These are phyloP conservation scores for Zeus faber DNA, from an alignment of 2,113 vertebrate species.

Conservation along the genomic window DNA sequence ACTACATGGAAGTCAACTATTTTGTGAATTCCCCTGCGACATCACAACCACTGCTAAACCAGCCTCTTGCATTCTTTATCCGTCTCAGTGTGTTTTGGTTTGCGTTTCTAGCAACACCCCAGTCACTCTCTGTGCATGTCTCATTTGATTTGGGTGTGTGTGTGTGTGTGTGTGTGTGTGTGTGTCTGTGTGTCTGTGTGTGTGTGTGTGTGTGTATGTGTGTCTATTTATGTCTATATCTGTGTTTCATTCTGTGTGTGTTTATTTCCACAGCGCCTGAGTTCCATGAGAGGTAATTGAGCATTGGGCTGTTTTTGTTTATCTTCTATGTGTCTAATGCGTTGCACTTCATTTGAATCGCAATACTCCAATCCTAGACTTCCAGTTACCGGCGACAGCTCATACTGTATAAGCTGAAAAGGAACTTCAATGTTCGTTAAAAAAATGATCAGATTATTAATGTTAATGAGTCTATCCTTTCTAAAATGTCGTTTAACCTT, in stretches of 20 bases:
- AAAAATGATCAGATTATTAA: too few relatives aligned
- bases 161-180: slow-evolving; percentile 11
- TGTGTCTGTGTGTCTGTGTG: not conserved
- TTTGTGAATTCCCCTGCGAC: slow-evolving; percentile 60
- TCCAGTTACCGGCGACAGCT: too few relatives aligned
- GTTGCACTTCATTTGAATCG: too few relatives aligned
- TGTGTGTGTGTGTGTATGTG: too few relatives aligned
- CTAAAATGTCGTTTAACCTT: slow-evolving; percentile 12
- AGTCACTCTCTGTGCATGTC: not conserved
- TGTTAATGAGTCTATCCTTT: slow-evolving; percentile 39
- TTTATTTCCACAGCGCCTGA: slow-evolving; percentile 32
- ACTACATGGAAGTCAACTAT: slow-evolving; percentile 68
- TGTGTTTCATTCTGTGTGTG: slow-evolving; percentile 13
- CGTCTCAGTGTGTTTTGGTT: slow-evolving; percentile 40
- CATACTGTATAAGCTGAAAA: too few relatives aligned
- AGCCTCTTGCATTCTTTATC: slow-evolving; percentile 57
- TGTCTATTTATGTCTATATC: too few relatives aligned
- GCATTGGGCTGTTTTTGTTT: slow-evolving; percentile 43
- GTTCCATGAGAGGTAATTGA: slow-evolving; percentile 42
- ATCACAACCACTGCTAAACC: slow-evolving; percentile 47
- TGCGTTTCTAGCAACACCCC: slow-evolving; percentile 31
- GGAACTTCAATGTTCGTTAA: too few relatives aligned
- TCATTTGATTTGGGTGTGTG: not conserved
- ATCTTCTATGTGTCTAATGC: slow-evolving; percentile 35
- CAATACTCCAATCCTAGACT: too few relatives aligned